Conservation (phyloP, 2,113 vertebrate genomes). For the Muntiacus reevesi region DNA sequence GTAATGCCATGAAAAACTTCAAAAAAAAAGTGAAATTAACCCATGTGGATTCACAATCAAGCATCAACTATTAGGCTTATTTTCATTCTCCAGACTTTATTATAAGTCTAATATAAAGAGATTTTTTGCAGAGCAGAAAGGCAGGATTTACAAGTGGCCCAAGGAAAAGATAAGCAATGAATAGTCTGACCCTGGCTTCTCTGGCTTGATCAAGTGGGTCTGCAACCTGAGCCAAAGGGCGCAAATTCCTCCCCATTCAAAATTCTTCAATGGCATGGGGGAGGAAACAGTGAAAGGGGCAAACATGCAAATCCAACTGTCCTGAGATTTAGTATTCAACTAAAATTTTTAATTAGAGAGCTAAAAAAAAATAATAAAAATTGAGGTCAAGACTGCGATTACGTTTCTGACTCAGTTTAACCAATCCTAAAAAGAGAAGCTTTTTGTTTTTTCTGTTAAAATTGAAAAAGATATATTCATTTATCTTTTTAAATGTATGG, state of each 20-base stretch:
- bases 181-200: slow-evolving; percentile 76
- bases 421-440: neutral
- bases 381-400: neutral
- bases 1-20: neutral
- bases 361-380: slow-evolving; percentile 13
- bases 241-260: slow-evolving; percentile 81
- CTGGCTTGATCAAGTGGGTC: slow-evolving; percentile 77
- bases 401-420: slow-evolving; percentile 2
- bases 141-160: slow-evolving; percentile 68
- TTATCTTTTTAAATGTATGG: slow-evolving; percentile 15
- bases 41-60: slow-evolving; percentile 1
- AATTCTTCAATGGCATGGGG: slow-evolving; percentile 74
- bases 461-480: neutral
- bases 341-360: slow-evolving; percentile 45
- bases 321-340: slow-evolving; percentile 30
- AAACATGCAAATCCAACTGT: slow-evolving; percentile 52
- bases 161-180: slow-evolving; percentile 83
- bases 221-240: slow-evolving; percentile 84
- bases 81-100: neutral
- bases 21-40: slow-evolving; percentile 46
- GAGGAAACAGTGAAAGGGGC: slow-evolving; percentile 66
- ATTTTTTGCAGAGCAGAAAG: slow-evolving; percentile 18
- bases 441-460: neutral
- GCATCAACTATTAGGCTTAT: neutral
- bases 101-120: slow-evolving; percentile 18